Evolutionary conservation across 2,888 invertebrate species (phyloP), one percentile per base, ranked within the genome.

Genomic region (Pheosia tremula): DNA sequence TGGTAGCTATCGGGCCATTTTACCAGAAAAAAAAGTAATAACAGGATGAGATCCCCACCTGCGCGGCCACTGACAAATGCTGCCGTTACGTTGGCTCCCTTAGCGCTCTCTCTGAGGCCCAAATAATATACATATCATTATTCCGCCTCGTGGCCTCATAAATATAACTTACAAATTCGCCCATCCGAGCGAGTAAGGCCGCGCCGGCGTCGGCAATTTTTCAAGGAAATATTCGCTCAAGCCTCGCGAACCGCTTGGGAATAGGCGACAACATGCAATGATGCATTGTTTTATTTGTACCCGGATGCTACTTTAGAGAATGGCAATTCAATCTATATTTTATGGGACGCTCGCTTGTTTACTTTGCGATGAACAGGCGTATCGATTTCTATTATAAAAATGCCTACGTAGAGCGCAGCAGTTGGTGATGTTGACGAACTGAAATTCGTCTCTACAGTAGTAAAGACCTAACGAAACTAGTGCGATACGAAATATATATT

Each of bases 101-200:
- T 78, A 78, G 80, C 81, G 77, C 81, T 72, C 77, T 79, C 80
- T 73, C 76, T 66, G 79, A 79, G 80, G 77, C 86, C 88, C 89
- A 88, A 90, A 91, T 89, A 89, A 89, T 88, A 89, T 90, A 90
- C 91, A 90, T 90, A 89, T 90, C 88, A 90, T 91, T 90, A 90
- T 86, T 89, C 84, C 80, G 82, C 85, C 81, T 81, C 85, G 79
- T 83, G 85, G 83, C 81, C 86, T 80, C 88, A 88, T 90, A 88
- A 90, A 91, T 91, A 90, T 88, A 86, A 84, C 88, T 84, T 84
- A 87, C 85, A 87, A 87, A 87, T 88, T 89, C 83, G 83, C 87
- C 84, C 79, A 82, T 85, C 84, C 78, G 2, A 78, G 72, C 77
- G 81, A 78, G 75, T 64, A 70, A 58, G 61, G 65, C 39, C 59